These are phyloP conservation scores for Heliconius hermathena DNA, from an alignment of 1,140 invertebrate species.

Conservation along the genomic window DNA sequence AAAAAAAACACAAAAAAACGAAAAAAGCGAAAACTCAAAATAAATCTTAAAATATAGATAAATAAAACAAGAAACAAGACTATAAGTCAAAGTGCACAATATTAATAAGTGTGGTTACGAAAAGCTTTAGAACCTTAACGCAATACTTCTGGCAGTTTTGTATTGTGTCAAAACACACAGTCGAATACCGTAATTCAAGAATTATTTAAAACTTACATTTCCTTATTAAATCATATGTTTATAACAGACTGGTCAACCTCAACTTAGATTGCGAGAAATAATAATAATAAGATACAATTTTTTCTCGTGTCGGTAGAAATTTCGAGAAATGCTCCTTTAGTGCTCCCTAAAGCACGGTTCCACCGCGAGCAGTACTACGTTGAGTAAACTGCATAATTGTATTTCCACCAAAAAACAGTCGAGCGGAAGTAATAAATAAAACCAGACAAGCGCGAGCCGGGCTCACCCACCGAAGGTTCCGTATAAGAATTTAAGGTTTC, in stretches of 20 bases:
- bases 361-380: too few species aligned
- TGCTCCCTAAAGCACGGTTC: too few species aligned
- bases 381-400: too few species aligned
- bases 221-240: constrained; percentile 33
- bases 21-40: neutral
- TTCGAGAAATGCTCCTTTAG: too few species aligned
- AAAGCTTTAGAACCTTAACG: constrained; percentile 11
- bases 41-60: constrained; percentile 12
- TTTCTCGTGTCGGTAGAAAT: too few species aligned
- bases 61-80: constrained; percentile 16
- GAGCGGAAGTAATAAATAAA: too few species aligned
- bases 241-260: too few species aligned
- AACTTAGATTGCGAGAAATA: neutral
- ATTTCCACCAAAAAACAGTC: too few species aligned
- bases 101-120: constrained; percentile 22
- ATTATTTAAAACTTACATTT: constrained; percentile 1
- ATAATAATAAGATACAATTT: neutral
- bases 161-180: constrained; percentile 29
- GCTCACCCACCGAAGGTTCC: too few species aligned
- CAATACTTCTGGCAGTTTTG: constrained; percentile 3
- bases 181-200: neutral
- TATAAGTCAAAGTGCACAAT: constrained; percentile 22
- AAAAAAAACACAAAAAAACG: neutral
- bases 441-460: too few species aligned
- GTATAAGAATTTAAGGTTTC: too few species aligned